Percentiles rank a stretch among this genome's conserved stretches.
phyloP scores from a whole-genome alignment of 2,888 invertebrate genomes.

The Epiperipatus broadwayi region DNA sequence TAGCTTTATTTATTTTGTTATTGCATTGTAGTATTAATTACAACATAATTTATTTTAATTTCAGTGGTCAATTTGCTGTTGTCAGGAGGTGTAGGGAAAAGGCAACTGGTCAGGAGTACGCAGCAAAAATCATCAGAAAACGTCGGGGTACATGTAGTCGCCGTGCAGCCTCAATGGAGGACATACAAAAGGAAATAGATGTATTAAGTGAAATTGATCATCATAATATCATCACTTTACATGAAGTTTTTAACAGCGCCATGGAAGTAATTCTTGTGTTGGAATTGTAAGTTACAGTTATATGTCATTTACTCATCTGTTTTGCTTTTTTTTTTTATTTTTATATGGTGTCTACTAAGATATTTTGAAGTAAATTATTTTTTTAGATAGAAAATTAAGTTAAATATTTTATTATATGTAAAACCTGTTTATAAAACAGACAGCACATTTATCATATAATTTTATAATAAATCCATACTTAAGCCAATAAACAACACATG shows the following conservation, averaged over 20 bases:
- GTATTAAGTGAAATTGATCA: slow-evolving; percentile 38
- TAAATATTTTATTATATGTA: no score
- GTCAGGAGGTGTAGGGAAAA: slow-evolving; percentile 38
- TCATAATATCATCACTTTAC: slow-evolving; percentile 41
- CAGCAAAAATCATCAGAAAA: slow-evolving; percentile 44
- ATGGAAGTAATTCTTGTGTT: slow-evolving; percentile 40
- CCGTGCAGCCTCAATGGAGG: slow-evolving; percentile 37
- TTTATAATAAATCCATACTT: no score
- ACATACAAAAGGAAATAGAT: slow-evolving; percentile 39
- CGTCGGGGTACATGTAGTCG: slow-evolving; percentile 34
- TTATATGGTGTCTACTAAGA: no score
- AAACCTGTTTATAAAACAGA: no score
- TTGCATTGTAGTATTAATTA: no score
- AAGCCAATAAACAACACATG: no score
- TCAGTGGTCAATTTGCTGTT: slow-evolving; percentile 44
- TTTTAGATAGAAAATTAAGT: slow-evolving; percentile 5
- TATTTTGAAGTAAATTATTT: slow-evolving; percentile 12
- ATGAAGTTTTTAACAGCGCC: slow-evolving; percentile 41
- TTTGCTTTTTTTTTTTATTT: slow-evolving; percentile 5
- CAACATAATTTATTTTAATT: slow-evolving; percentile 21
- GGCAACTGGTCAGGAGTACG: slow-evolving; percentile 36
- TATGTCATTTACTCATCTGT: background rate
- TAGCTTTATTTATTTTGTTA: no score
- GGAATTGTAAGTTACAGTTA: slow-evolving; percentile 34
- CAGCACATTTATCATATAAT: no score